These are phyloP conservation scores for Siphamia tubifer DNA, from an alignment of 2,113 vertebrate species.

Conservation along the genomic window DNA sequence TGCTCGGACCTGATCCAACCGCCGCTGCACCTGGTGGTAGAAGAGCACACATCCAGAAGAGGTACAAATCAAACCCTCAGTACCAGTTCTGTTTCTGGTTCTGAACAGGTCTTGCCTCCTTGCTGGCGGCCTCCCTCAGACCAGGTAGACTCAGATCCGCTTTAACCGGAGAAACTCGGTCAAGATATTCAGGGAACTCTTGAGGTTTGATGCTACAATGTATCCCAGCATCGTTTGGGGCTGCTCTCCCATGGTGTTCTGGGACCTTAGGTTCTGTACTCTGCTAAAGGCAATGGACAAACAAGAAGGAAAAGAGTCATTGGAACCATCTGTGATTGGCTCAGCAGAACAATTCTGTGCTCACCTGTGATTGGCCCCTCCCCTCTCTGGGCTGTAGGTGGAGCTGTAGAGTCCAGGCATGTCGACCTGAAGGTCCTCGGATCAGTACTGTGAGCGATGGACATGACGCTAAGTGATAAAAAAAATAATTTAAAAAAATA, in stretches of 20 bases:
- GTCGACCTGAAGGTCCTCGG: conserved; percentile 88
- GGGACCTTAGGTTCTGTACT: conserved; percentile 86
- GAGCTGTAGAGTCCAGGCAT: conserved; percentile 92
- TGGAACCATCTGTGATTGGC: background rate
- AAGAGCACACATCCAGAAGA: background rate
- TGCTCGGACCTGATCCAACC: conserved; percentile 1
- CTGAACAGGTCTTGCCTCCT: conserved; percentile 80
- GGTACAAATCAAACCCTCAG: background rate
- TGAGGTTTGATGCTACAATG: conserved; percentile 45
- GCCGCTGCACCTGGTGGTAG: conserved; percentile 12
- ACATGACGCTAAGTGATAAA: background rate
- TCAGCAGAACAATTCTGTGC: no score
- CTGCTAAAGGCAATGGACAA: conserved; percentile 57
- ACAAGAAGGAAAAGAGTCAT: background rate
- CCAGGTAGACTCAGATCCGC: conserved; percentile 92
- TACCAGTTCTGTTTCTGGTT: background rate
- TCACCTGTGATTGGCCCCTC: conserved; percentile 6
- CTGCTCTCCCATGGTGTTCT: conserved; percentile 79
- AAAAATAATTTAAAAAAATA: background rate
- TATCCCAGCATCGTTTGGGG: conserved; percentile 84
- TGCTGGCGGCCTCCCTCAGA: conserved; percentile 85
- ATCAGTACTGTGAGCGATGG: conserved; percentile 76
- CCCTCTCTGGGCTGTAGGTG: conserved; percentile 86
- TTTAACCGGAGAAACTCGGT: conserved; percentile 89
- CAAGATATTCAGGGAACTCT: conserved; percentile 83